phyloP scores from a whole-genome alignment of 2,113 vertebrate genomes.

The Pituophis catenifer region DNA sequence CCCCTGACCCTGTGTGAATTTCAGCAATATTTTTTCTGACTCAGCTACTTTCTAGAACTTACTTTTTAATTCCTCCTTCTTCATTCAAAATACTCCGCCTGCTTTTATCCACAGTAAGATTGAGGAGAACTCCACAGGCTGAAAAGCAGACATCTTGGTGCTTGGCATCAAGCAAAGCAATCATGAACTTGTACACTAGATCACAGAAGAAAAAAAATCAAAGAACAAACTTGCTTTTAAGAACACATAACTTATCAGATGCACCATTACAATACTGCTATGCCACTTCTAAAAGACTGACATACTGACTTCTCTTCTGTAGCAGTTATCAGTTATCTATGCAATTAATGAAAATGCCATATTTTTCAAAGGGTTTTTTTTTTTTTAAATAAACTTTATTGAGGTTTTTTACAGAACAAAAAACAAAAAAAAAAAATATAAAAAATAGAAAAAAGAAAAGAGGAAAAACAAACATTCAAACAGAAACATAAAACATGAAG shows the following conservation, averaged over 20 bases:
- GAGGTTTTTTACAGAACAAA: no score
- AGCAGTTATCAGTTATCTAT: background rate
- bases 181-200: conserved; percentile 85
- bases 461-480: no score
- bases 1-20: background rate
- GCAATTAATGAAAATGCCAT: background rate
- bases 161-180: conserved; percentile 86
- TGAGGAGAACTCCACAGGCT: conserved; percentile 92
- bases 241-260: background rate
- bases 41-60: conserved; percentile 54
- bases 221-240: background rate
- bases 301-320: background rate
- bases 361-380: background rate
- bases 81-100: conserved; percentile 70
- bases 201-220: conserved; percentile 26
- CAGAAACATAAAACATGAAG: no score
- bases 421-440: no score
- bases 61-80: conserved; percentile 84
- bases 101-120: conserved; percentile 79
- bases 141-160: conserved; percentile 88
- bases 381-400: no score
- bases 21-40: background rate
- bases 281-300: background rate
- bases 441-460: no score
- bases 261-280: rapidly evolving